phyloP scores from a whole-genome alignment of 2,113 vertebrate species.

The Dendrocopos noguchii region DNA sequence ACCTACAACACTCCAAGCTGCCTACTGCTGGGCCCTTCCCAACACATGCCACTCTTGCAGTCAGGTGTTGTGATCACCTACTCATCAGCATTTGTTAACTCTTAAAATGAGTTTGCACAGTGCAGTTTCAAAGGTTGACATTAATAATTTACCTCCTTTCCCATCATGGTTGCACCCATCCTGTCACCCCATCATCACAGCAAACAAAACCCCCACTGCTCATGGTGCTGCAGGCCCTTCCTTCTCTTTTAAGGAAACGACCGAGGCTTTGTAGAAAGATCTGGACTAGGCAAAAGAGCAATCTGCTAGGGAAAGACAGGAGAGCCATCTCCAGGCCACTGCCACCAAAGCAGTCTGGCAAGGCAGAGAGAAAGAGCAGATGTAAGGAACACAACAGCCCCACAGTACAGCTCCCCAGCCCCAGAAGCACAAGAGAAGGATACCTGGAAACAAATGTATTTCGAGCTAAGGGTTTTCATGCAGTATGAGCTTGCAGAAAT shows the following conservation, averaged over 20 bases:
- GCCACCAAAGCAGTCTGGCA: constrained; percentile 5
- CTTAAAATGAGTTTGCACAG: background rate
- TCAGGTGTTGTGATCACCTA: background rate
- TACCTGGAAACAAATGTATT: background rate
- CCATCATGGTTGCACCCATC: background rate
- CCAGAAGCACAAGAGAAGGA: background rate
- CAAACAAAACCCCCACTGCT: background rate
- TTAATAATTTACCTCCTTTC: background rate
- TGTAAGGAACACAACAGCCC: background rate
- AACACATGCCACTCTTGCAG: background rate
- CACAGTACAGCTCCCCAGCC: background rate
- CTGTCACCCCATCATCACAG: background rate
- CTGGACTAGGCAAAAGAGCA: background rate
- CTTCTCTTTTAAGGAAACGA: background rate
- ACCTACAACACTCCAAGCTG: background rate
- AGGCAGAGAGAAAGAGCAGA: background rate
- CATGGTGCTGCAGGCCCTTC: background rate
- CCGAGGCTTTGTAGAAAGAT: background rate
- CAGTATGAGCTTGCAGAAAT: background rate
- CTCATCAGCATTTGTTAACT: background rate
- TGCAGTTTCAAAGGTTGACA: background rate
- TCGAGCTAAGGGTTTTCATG: background rate
- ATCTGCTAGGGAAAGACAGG: constrained; percentile 17
- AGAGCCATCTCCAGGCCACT: constrained; percentile 57
- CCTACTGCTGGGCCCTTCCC: background rate